Evolutionary conservation across 2,797 vertebrate species (phyloP).

Genomic region (Nannoperca australis): DNA sequence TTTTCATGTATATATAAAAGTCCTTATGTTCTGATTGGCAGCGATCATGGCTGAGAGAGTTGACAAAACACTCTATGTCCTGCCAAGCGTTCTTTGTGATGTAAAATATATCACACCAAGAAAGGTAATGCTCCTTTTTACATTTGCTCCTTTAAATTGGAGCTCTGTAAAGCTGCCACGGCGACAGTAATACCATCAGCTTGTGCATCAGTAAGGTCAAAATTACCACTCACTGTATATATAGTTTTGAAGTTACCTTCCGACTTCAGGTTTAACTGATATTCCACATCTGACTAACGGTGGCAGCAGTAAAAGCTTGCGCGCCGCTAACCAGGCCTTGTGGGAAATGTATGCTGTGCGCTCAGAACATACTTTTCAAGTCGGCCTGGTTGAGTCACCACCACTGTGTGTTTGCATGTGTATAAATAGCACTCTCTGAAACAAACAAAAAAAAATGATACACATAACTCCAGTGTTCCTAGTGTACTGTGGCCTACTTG

Average conservation of each 20-base stretch:
- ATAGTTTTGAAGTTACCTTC: slow-evolving; percentile 28
- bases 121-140: background rate
- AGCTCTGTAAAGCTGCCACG: background rate
- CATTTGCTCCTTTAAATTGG: background rate
- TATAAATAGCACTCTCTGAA: slow-evolving; percentile 73
- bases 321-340: slow-evolving; percentile 51
- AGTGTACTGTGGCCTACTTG: slow-evolving; percentile 71
- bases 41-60: slow-evolving; percentile 14
- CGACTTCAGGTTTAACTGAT: slow-evolving; percentile 40
- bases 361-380: slow-evolving; percentile 71
- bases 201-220: slow-evolving; percentile 27
- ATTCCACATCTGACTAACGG: slow-evolving; percentile 32
- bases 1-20: slow-evolving; percentile 50
- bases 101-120: slow-evolving; percentile 7
- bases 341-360: slow-evolving; percentile 59
- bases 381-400: slow-evolving; percentile 78
- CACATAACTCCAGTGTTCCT: slow-evolving; percentile 41
- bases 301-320: slow-evolving; percentile 27
- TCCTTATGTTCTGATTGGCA: background rate
- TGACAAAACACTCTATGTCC: background rate
- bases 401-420: slow-evolving; percentile 52
- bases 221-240: background rate
- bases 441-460: slow-evolving; percentile 17
- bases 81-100: background rate
- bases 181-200: background rate